Evolutionary conservation across 2,888 invertebrate species (phyloP).

Genomic region (Cephus pulcher): DNA sequence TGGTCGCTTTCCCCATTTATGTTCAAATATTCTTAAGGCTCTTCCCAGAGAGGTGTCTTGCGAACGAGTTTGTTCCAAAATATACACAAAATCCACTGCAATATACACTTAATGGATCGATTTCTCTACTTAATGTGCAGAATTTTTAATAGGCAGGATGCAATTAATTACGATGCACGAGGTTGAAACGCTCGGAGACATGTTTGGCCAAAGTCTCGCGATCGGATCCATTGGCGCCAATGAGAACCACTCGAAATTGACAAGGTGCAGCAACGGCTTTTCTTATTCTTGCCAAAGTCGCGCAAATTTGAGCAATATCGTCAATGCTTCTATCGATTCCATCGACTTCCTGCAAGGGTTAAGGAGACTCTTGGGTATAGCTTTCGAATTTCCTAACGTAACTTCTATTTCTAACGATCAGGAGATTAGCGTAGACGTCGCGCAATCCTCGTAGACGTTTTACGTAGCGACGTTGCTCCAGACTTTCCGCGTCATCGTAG

Average conservation of each 20-base stretch:
- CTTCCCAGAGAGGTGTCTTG: conserved; percentile 50
- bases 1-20: conserved; percentile 33
- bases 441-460: conserved; percentile 59
- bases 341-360: conserved; percentile 56
- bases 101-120: conserved; percentile 49
- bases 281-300: conserved; percentile 56
- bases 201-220: conserved; percentile 69
- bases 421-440: conserved; percentile 58
- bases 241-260: conserved; percentile 71
- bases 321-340: conserved; percentile 54
- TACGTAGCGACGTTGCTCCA: conserved; percentile 35
- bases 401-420: conserved; percentile 38
- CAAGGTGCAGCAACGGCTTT: conserved; percentile 67
- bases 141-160: conserved; percentile 5
- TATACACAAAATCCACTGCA: conserved; percentile 71
- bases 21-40: conserved; percentile 36
- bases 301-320: conserved; percentile 62
- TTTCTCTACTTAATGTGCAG: conserved; percentile 15
- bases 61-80: conserved; percentile 68
- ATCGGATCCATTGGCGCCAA: conserved; percentile 74
- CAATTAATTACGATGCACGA: conserved; percentile 67
- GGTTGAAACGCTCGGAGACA: conserved; percentile 69
- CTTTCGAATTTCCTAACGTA: neutral
- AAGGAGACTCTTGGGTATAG: neutral
- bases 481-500: neutral